A percentile compares a stretch with the other conserved stretches of the same genome.
Evolutionary conservation across 1,140 invertebrate species (phyloP).

Genomic region (Euwallacea similis): DNA sequence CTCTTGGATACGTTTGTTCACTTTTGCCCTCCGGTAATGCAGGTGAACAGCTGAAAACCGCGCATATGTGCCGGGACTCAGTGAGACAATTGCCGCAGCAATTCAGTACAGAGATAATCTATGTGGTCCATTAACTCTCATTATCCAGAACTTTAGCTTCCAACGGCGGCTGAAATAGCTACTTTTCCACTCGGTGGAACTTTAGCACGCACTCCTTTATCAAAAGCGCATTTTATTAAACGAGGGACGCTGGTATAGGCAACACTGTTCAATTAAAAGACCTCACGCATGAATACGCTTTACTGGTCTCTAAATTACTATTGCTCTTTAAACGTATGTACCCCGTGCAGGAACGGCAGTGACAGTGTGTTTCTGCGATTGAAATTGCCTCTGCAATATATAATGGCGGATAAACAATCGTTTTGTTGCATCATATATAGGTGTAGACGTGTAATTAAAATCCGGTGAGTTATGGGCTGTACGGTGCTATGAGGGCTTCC

Average conservation of each 20-base stretch:
- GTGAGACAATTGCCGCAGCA: not conserved
- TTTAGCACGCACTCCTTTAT: not conserved
- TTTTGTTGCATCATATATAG: no score
- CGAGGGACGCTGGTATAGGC: not conserved
- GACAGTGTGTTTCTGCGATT: constrained; percentile 6
- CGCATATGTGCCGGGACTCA: not conserved
- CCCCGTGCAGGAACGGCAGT: not conserved
- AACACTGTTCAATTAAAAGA: no score
- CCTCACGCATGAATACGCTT: not conserved
- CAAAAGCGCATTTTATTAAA: not conserved
- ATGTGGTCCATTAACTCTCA: not conserved
- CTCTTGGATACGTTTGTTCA: not conserved
- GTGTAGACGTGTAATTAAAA: no score
- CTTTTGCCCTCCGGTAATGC: not conserved
- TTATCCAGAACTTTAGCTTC: not conserved
- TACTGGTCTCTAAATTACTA: constrained; percentile 5
- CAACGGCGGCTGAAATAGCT: no score
- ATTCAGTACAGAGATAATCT: not conserved
- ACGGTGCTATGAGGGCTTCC: no score
- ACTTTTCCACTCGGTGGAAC: not conserved
- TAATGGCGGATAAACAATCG: no score
- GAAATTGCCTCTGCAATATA: constrained; percentile 1
- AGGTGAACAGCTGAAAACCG: not conserved
- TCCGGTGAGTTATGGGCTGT: no score
- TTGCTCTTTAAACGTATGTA: not conserved